Percentiles rank a stretch among this genome's conserved stretches.
Evolutionary conservation across 2,797 vertebrate species (phyloP).

Genomic region (Menidia menidia): DNA sequence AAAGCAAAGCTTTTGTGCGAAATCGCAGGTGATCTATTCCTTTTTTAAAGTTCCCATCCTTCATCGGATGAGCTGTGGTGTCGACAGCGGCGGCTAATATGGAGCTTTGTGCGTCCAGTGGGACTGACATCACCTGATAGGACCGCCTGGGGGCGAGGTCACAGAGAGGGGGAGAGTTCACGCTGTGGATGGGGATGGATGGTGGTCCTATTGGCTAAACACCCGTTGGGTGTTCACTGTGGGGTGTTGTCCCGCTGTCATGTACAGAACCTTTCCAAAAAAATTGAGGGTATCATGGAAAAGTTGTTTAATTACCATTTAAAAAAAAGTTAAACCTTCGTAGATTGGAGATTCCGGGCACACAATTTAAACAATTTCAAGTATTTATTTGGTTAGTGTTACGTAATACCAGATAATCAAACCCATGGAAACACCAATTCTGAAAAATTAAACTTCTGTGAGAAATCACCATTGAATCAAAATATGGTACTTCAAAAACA

Average conservation of each 20-base stretch:
- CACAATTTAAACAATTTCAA: too few species aligned
- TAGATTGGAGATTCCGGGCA: too few species aligned
- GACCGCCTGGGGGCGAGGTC: conserved; percentile 68
- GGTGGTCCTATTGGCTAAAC: conserved; percentile 46
- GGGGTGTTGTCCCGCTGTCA: conserved; percentile 42
- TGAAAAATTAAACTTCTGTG: too few species aligned
- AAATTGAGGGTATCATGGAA: too few species aligned
- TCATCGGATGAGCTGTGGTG: conserved; percentile 58
- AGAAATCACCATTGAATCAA: too few species aligned
- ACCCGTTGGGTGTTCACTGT: conserved; percentile 61
- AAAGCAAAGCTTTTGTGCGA: conserved; percentile 55
- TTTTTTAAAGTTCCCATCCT: conserved; percentile 68
- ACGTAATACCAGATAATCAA: too few species aligned
- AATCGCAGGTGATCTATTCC: conserved; percentile 66
- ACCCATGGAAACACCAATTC: too few species aligned
- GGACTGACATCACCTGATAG: conserved; percentile 74
- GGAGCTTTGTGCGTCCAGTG: conserved; percentile 56
- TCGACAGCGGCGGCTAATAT: conserved; percentile 60
- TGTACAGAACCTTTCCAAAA: conserved; percentile 1
- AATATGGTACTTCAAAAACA: too few species aligned
- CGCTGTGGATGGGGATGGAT: conserved; percentile 61
- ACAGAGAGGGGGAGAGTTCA: conserved; percentile 60
- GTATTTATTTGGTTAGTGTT: too few species aligned
- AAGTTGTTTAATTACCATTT: too few species aligned
- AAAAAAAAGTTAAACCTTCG: too few species aligned